phyloP scores from a whole-genome alignment of 2,797 vertebrate genomes.

The Yasuhikotakia modesta region DNA sequence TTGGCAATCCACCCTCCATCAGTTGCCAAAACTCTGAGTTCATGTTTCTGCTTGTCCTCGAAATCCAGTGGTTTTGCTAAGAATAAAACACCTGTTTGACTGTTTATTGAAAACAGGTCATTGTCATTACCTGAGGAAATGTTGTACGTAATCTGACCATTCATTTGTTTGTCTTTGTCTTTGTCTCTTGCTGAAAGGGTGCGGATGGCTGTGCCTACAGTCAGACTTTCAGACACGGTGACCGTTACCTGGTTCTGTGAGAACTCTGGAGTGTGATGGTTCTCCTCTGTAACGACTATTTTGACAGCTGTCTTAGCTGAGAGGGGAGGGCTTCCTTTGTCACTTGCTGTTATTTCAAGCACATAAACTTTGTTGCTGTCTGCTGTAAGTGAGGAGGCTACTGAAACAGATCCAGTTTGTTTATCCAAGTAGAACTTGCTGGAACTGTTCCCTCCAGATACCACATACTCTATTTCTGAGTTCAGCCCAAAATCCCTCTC shows the following conservation, averaged over 20 bases:
- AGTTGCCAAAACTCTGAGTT: constrained; percentile 86
- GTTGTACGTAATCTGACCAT: constrained; percentile 87
- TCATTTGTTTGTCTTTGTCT: constrained; percentile 94
- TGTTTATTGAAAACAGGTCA: constrained; percentile 85
- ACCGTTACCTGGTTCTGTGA: constrained; percentile 90
- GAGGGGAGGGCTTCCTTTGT: constrained; percentile 93
- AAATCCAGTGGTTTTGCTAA: constrained; percentile 87
- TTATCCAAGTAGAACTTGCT: constrained; percentile 88
- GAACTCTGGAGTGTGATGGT: constrained; percentile 95
- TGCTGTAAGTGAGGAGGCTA: constrained; percentile 84
- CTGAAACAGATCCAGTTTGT: constrained; percentile 88
- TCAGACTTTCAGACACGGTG: constrained; percentile 88
- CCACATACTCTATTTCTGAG: constrained; percentile 88
- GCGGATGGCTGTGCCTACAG: constrained; percentile 84
- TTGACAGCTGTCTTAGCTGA: constrained; percentile 78
- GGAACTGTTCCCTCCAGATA: constrained; percentile 83
- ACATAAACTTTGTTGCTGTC: constrained; percentile 86
- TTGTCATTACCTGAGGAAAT: constrained; percentile 88
- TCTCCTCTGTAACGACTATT: constrained; percentile 93
- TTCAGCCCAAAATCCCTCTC: constrained; percentile 94
- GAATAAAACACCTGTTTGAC: constrained; percentile 85
- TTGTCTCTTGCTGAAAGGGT: constrained; percentile 91
- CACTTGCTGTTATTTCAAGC: constrained; percentile 84
- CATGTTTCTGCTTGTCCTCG: constrained; percentile 85
- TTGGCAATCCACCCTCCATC: constrained; percentile 95